Evolutionary conservation across 2,888 invertebrate genomes (phyloP), one percentile per base, ranked within the genome.

Genomic region (Timema cristinae): DNA sequence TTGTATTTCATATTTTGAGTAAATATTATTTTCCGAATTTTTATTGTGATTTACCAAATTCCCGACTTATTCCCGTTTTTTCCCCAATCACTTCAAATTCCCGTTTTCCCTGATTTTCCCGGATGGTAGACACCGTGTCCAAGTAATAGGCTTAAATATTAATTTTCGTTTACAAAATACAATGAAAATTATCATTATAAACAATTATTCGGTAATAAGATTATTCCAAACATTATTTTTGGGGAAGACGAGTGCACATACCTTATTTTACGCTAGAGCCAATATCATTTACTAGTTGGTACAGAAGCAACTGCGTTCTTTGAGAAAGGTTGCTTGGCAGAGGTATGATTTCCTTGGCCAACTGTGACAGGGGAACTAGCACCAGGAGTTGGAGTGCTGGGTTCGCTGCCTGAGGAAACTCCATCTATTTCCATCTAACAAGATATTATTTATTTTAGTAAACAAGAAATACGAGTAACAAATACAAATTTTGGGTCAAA

Each of bases 401-500:
- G 66, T 52, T 74, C 75, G 61, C 73, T 73, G 11, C 75, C 75
- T 49, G 72, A 72, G 16, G 75, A 75, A 15, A 75, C 71, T 15
- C 73, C 73, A 49, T 75, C 75, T 50, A 67, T 71, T 66, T 75
- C 75, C 74, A 74, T 73, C 75, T 75, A 67, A n/a, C 48, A 50
- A 59, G 51, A 47, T 32, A 32, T 32, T 56, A 32, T 54, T 54
- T 16, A 70, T n/a, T 50, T n/a, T 49, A 49, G 48, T 50, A 47
- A 50, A 49, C 9, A 7, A 47, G 4, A 63, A 66, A 68, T 9
- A 16, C 32, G 16, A 10, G 16, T 15, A 63, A 32, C 2, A 32
- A 32, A 32, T 32, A 32, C 32, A 32, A 32, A 32, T 32, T 2
- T 32, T 32, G 32, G 32, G 32, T 32, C 69, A 32, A 32, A 32